Evolutionary conservation across 2,888 invertebrate genomes (phyloP), one percentile per base, ranked within the genome.

Genomic region (Imbricaverruca yamaguchii): DNA sequence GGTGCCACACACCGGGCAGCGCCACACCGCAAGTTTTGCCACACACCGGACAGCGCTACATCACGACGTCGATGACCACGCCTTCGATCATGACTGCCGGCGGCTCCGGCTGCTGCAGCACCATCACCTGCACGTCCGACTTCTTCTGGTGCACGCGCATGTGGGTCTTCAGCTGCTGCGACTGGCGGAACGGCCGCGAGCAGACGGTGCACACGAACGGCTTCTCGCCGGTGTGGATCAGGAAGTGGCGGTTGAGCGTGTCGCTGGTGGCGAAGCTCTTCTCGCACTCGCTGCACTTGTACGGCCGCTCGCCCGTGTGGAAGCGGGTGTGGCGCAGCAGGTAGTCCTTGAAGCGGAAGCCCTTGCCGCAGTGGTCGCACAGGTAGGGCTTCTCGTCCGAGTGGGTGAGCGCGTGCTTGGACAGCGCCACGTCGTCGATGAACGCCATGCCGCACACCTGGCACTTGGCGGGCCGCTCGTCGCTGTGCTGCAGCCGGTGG

Each of bases 391-490:
- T 74, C 74, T 74, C 74, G 11, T 53, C 55, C 6, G 74, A 74
- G 55, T 74, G 74, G 74, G 74, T 74, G 15, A 74, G 85, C 85
- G 90, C 86, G 84, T 90, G 90, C 85, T 90, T 90, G 80, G 87
- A 87, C 82, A 90, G 87, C 21, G 74, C 74, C 21, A 55, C 9
- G 10, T 74, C 55, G 55, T 74, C 74, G 13, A 90, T 89, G 84
- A 90, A 90, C 81, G 88, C 88, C 81, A 88, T 89, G 9, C 90
- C 90, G 84, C 90, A 90, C 9, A 90, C 86, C 83, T 90, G 90
- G 84, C 90, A 90, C 78, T 90, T 89, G 82, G 90, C 90, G 84
- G 25, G 82, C 23, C 81, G 59, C 21, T 74, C 82, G 21, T 80
- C 78, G 57, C 23, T 61, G 78, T 82, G 82, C 9, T 77, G 74